These are phyloP conservation scores for Psococerastis gibbosa DNA, from an alignment of 2,888 invertebrate genomes.

Conservation along the genomic window DNA sequence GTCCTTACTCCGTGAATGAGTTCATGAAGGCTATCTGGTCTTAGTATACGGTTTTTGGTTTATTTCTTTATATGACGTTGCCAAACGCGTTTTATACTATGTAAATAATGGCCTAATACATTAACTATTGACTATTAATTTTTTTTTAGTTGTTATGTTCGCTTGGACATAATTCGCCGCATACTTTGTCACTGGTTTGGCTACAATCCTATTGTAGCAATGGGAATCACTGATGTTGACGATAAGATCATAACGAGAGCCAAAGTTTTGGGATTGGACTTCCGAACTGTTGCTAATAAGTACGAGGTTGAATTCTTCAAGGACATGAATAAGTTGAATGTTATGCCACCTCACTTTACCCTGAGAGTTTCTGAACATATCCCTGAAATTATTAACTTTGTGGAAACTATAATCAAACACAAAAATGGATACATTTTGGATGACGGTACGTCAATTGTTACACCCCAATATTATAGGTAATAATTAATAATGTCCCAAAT, in stretches of 20 bases:
- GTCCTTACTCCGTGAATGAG: too few relatives aligned
- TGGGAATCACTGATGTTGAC: conserved; percentile 89
- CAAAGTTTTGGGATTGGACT: conserved; percentile 34
- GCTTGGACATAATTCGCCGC: conserved; percentile 69
- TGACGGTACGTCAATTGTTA: too few relatives aligned
- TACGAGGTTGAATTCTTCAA: conserved; percentile 70
- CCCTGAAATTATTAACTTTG: conserved; percentile 54
- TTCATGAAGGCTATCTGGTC: too few relatives aligned
- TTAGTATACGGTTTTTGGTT: too few relatives aligned
- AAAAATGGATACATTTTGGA: conserved; percentile 45
- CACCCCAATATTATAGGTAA: too few relatives aligned
- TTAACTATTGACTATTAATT: too few relatives aligned
- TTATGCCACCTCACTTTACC: conserved; percentile 48
- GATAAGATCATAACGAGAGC: conserved; percentile 76
- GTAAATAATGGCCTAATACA: too few relatives aligned
- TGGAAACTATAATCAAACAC: conserved; percentile 41
- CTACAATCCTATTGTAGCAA: conserved; percentile 57
- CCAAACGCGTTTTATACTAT: too few relatives aligned
- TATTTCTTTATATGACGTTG: too few relatives aligned
- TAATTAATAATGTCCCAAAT: too few relatives aligned
- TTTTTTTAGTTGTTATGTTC: conserved; percentile 54
- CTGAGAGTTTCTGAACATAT: conserved; percentile 68
- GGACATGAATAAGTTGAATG: conserved; percentile 51
- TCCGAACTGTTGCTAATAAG: conserved; percentile 34
- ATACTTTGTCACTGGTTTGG: conserved; percentile 57